Base-by-base conservation (phyloP, 2,888 invertebrate species). In the Rotaria sp. region DNA sequence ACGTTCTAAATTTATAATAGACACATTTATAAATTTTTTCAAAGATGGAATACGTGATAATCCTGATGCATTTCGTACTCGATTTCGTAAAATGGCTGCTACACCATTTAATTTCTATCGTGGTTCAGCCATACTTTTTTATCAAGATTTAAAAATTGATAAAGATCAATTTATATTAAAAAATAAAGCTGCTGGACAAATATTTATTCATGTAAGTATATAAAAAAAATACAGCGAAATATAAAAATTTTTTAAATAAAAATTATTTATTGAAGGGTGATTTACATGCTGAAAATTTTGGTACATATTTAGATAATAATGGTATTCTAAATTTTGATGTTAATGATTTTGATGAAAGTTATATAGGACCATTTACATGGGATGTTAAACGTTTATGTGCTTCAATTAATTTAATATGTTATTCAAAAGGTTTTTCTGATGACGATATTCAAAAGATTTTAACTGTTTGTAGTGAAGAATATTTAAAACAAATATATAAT, bases 401-500 rank as follows among this genome's bases (percentile, higher is more conserved):
- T 4, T 45, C 45, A 5, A 11, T 80, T 3, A 80, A 80, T 80
- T 80, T 80, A 45, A 35, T 80, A 26, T 80, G 41, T 4, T 80
- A 80, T n/a, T 24, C 45, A 13, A 80, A 80, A 80, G 80, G 80
- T 13, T 80, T 80, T 80, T 45, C 45, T 7, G 80, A 80, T 80
- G 3, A 13, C n/a, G 45, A 80, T 11, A 80, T 80, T 4, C 45
- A 80, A 45, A 26, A 41, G 13, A n/a, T 45, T n/a, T n/a, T 80
- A 15, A n/a, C n/a, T 45, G 45, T 80, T 13, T 80, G 38, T 41
- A n/a, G 10, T 80, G 80, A 45, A 45, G 80, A 80, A 45, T 80
- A 80, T 80, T 80, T 80, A 80, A 80, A 80, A 80, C 80, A 80
- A 80, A 45, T 80, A n/a, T 80, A 80, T 80, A 13, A 80, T 4